Base-by-base conservation (phyloP, 92 coral and sea anemone genomes). In the Epizoanthus rinbou region DNA sequence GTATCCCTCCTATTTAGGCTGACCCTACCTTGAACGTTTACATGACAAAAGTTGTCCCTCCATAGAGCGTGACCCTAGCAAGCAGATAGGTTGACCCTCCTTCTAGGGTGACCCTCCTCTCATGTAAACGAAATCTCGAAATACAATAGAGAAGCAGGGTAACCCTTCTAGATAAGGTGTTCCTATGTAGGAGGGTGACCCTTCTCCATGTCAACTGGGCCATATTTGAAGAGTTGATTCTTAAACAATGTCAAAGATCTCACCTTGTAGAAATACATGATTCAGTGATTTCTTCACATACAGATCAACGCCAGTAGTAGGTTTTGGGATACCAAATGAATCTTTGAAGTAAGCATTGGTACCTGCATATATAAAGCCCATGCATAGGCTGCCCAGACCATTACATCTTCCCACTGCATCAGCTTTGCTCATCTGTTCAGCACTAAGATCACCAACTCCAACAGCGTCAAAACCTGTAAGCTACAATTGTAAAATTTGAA, bases 211-310 rank as follows among this genome's bases (percentile, higher is more conserved):
- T n/a, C n/a, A n/a, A n/a, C n/a, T n/a, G n/a, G n/a, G n/a, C n/a
- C n/a, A n/a, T n/a, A n/a, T n/a, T n/a, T n/a, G n/a, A n/a, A n/a
- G 11, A 43, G 11, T 43, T 9, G 1, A 43, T 43, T 43, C 1
- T 6, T 43, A 43, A 43, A 10, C 10, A 43, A 18, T 19, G 9
- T 17, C 11, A 25, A 64, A 11, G 37, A 35, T 24, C 74, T 39
- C 74, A 69, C 74, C 74, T 41, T 41, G 22, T 50, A 35, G 35
- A 41, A 5, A 69, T 6, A 69, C 3, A 33, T 33, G 74, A 53
- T 17, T 41, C 50, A 69, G 53, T 41, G 74, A 69, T 41, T 69
- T 69, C 74, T 69, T 65, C 43, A 65, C 35, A 41, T 65, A 65
- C 17, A 65, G 2, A 0, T 65, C 71, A 14, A 23, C 18, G n/a